phyloP scores from a whole-genome alignment of 2,113 vertebrate genomes.

The Himantopus leucocephalus region DNA sequence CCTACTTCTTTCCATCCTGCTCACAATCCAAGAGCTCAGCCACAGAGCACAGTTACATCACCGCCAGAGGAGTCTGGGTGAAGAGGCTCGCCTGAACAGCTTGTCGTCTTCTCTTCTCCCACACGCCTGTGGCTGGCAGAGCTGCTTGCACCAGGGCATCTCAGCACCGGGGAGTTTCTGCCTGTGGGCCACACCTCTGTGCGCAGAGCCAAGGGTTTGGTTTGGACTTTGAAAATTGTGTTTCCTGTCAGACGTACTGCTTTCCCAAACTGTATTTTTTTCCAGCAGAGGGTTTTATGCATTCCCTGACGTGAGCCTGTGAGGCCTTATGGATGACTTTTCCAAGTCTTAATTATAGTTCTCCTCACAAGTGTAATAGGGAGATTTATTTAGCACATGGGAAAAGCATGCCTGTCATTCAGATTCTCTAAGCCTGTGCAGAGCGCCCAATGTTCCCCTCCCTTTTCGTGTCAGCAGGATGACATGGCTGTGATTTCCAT shows the following conservation, averaged over 20 bases:
- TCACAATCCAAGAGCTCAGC: neutral
- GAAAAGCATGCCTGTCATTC: constrained; percentile 26
- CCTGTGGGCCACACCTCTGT: constrained; percentile 61
- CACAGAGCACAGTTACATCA: neutral
- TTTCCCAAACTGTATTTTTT: constrained; percentile 9
- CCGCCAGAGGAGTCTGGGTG: neutral
- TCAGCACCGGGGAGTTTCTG: constrained; percentile 6
- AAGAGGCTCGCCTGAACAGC: neutral
- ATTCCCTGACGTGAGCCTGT: neutral
- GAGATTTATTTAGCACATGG: constrained; percentile 51
- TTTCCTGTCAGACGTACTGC: constrained; percentile 3
- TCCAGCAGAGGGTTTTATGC: constrained; percentile 1
- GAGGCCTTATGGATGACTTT: constrained; percentile 17
- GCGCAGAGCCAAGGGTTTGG: constrained; percentile 20
- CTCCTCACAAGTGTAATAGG: constrained; percentile 4
- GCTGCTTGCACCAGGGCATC: neutral
- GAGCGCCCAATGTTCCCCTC: neutral
- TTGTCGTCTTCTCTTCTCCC: neutral
- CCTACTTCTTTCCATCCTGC: constrained; percentile 4
- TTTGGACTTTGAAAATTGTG: neutral
- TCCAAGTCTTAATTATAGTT: constrained; percentile 61
- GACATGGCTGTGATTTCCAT: neutral
- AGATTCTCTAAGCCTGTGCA: neutral
- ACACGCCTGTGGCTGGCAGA: neutral
- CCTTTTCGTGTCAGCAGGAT: neutral